Base-by-base conservation (phyloP, 2,113 vertebrate species). In the Urocynchramus pylzowi region DNA sequence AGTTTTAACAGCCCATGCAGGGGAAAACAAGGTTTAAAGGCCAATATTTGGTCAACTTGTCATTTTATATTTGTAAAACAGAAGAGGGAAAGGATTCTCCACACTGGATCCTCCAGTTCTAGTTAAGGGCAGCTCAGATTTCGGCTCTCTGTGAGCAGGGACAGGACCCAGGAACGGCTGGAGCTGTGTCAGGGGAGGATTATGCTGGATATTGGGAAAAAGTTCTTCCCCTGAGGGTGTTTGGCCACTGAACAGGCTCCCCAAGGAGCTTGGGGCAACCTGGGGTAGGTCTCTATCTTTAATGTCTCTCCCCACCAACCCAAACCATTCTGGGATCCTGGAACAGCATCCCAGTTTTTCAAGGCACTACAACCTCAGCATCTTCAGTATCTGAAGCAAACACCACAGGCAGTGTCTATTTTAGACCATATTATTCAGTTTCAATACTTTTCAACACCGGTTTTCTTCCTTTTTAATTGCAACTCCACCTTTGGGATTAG, bases 401-500 rank as follows among this genome's bases (percentile, higher is more conserved):
- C 61, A 60, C 45, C 70, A 65, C 0, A 6, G 49, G 18, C 52
- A 70, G 20, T 16, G 47, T 33, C 84, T 87, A 56, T 68, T 94
- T 92, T n/a, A 56, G n/a, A 71, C 42, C 23, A 2, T 22, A n/a
- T 57, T 44, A 75, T 9, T 92, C 45, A 14, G 16, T 33, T 87
- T 75, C 65, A 79, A 61, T 70, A 76, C 37, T 84, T 93, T 39
- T 47, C 57, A 69, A 37, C 5, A 7, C 52, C 1, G 15, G 19
- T 65, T 83, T 67, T 89, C 69, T 90, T 71, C 37, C 74, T 87
- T 76, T 92, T 63, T 84, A 89, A 39, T 65, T 84, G 78, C 78
- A 95, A 65, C 26, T 89, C 65, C 89, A 92, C 84, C 95, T 94
- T 75, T 87, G 87, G 84, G 90, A 95, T 83, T 85, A 91, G n/a